Percentiles rank a stretch among this genome's conserved stretches.
phyloP scores from a whole-genome alignment of 2,113 vertebrate species.

The Caranx melampygus region DNA sequence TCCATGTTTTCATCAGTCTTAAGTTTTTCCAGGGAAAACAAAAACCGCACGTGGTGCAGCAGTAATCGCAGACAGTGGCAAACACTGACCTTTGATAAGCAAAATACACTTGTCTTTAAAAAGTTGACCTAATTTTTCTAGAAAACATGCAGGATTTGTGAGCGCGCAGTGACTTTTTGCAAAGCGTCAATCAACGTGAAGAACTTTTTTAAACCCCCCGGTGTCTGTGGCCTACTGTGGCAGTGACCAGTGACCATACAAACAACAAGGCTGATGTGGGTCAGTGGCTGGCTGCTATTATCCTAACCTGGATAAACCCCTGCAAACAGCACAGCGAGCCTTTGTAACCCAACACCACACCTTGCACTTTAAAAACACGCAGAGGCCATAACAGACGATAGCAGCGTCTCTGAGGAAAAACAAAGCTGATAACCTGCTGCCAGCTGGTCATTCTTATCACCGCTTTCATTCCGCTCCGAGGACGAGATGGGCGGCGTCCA shows the following conservation, averaged over 20 bases:
- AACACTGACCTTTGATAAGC: constrained; percentile 54
- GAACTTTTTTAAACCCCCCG: not conserved
- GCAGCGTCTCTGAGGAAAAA: constrained; percentile 13
- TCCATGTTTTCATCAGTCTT: constrained; percentile 53
- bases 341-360: constrained; percentile 58
- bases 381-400: constrained; percentile 35
- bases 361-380: constrained; percentile 62
- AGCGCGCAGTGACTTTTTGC: constrained; percentile 8
- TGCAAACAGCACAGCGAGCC: constrained; percentile 5
- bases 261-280: constrained; percentile 52
- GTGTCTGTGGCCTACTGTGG: constrained; percentile 44
- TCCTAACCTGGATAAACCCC: constrained; percentile 40
- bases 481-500: constrained; percentile 7
- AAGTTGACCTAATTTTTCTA: constrained; percentile 7
- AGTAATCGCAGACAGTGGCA: not conserved
- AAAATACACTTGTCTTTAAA: constrained; percentile 13
- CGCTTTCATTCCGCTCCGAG: not conserved
- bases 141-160: not conserved
- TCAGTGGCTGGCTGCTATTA: constrained; percentile 54
- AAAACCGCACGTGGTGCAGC: constrained; percentile 23
- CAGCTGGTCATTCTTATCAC: constrained; percentile 20
- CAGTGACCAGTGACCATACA: constrained; percentile 30
- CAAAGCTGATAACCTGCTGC: constrained; percentile 28
- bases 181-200: not conserved
- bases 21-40: constrained; percentile 65